A percentile compares a stretch with the other conserved stretches of the same genome.
phyloP scores from a whole-genome alignment of 2,113 vertebrate species.

The Dicrurus megarhynchus region DNA sequence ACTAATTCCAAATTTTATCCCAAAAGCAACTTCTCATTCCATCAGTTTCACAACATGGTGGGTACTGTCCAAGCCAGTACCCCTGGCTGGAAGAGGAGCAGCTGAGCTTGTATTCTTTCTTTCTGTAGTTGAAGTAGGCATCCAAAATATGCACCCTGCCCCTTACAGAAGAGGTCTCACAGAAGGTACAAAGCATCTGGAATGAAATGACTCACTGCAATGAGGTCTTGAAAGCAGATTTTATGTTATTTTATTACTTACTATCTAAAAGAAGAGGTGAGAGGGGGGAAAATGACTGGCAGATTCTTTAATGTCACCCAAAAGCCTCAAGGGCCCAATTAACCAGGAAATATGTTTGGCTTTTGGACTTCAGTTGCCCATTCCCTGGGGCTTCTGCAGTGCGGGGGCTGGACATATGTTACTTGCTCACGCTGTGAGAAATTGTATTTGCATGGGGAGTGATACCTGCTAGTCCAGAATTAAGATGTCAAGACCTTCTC shows the following conservation, averaged over 20 bases:
- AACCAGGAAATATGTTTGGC: slow-evolving; percentile 63
- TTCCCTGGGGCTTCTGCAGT: slow-evolving; percentile 40
- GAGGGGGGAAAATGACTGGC: slow-evolving; percentile 28
- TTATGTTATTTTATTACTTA: slow-evolving; percentile 7
- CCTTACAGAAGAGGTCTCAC: background rate
- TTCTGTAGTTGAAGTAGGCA: background rate
- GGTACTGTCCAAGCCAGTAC: background rate
- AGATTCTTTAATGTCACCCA: slow-evolving; percentile 68
- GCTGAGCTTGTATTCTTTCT: background rate
- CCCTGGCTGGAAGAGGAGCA: background rate
- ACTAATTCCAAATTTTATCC: background rate
- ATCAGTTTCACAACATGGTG: background rate
- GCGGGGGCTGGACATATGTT: slow-evolving; percentile 56
- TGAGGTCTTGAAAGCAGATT: slow-evolving; percentile 6
- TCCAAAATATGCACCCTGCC: background rate
- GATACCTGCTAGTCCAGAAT: slow-evolving; percentile 53
- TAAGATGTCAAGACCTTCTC: slow-evolving; percentile 59
- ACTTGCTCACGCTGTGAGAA: slow-evolving; percentile 13
- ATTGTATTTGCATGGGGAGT: slow-evolving; percentile 48
- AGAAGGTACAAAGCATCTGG: slow-evolving; percentile 11
- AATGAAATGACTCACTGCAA: background rate
- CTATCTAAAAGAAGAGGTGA: slow-evolving; percentile 1
- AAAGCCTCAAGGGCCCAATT: slow-evolving; percentile 65
- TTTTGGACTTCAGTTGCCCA: slow-evolving; percentile 54
- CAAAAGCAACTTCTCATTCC: background rate